phyloP scores from a whole-genome alignment of 2,113 vertebrate genomes.

The Candoia aspera region DNA sequence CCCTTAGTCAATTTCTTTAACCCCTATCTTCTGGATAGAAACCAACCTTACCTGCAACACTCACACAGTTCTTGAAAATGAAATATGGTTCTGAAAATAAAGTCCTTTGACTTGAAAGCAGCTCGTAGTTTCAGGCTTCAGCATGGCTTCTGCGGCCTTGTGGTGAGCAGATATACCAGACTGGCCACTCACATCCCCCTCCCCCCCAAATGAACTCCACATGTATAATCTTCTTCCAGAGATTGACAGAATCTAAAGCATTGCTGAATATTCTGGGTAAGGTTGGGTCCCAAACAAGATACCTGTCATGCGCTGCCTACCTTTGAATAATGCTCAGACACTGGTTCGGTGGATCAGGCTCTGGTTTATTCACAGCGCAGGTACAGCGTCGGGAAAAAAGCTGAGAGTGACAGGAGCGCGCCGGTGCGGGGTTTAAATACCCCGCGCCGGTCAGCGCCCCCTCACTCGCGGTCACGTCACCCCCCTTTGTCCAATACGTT shows the following conservation, averaged over 20 bases:
- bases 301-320: too few species aligned
- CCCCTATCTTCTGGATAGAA: background rate
- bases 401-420: too few species aligned
- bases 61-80: background rate
- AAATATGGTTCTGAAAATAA: background rate
- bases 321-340: too few species aligned
- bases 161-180: background rate
- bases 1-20: background rate
- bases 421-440: too few species aligned
- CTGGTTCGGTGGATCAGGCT: too few species aligned
- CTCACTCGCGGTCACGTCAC: too few species aligned
- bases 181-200: background rate
- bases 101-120: background rate
- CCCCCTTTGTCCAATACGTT: too few species aligned
- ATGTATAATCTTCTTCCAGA: background rate
- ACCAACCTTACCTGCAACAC: background rate
- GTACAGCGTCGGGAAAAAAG: too few species aligned
- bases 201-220: background rate
- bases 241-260: background rate
- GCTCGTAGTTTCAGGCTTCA: background rate
- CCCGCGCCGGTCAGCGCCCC: too few species aligned
- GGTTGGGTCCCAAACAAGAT: background rate
- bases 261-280: background rate
- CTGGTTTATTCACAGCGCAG: too few species aligned
- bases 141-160: background rate